phyloP scores from a whole-genome alignment of 2,113 vertebrate species.

The Platichthys flesus region DNA sequence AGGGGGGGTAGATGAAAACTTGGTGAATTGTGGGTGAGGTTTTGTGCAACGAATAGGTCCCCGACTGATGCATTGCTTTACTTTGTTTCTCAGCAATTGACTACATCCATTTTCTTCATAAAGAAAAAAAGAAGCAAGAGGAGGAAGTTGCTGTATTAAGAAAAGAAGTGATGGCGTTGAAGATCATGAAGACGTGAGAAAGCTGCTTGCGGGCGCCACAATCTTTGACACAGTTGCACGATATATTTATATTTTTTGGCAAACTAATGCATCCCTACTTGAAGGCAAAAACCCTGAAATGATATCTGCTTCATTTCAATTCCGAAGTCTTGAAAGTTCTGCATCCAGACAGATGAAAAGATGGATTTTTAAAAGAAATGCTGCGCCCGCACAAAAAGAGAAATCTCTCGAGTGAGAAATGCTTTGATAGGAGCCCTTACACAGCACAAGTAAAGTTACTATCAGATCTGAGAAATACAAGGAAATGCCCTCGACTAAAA shows the following conservation, averaged over 20 bases:
- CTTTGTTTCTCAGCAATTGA: conserved; percentile 88
- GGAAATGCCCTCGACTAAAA: not conserved
- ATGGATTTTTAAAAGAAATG: conserved; percentile 19
- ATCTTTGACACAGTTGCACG: not conserved
- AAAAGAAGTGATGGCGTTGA: conserved; percentile 95
- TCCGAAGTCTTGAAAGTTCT: not conserved
- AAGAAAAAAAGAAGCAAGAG: conserved; percentile 99
- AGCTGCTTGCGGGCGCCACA: not conserved
- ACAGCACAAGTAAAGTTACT: not conserved
- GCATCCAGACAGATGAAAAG: not conserved
- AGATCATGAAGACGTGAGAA: conserved; percentile 99
- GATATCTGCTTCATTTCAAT: not conserved
- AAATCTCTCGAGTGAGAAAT: conserved; percentile 3
- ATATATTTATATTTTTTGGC: not conserved
- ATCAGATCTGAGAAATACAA: not conserved
- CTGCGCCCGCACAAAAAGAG: not conserved
- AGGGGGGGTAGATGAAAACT: not conserved
- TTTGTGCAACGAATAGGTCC: not conserved
- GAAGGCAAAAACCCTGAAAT: not conserved
- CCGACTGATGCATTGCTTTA: conserved; percentile 21
- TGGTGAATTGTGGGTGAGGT: not conserved
- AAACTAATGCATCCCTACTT: not conserved
- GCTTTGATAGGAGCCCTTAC: not conserved
- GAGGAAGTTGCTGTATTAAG: conserved; percentile 93
- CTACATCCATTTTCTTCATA: conserved; percentile 99